Evolutionary conservation across 1,140 invertebrate genomes (phyloP).

Genomic region (Acromyrmex charruanus): DNA sequence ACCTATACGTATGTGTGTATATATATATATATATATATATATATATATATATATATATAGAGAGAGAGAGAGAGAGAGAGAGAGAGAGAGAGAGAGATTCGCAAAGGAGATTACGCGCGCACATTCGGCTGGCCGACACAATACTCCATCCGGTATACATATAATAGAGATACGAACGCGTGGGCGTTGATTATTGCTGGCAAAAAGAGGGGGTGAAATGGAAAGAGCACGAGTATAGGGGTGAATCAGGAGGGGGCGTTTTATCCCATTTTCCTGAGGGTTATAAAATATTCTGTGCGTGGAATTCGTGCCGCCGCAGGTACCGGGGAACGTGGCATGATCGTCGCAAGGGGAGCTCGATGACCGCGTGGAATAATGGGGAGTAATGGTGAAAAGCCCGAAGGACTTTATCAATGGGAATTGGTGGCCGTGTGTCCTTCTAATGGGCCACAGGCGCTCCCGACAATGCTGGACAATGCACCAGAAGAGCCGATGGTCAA

Average conservation of each 20-base stretch:
- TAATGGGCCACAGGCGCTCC: slow-evolving; percentile 74
- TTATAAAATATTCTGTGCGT: slow-evolving; percentile 76
- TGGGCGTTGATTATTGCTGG: slow-evolving; percentile 81
- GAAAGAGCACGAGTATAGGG: slow-evolving; percentile 64
- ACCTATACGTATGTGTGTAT: neutral
- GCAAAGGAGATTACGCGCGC: slow-evolving; percentile 18
- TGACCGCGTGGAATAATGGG: slow-evolving; percentile 74
- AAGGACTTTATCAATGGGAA: slow-evolving; percentile 81
- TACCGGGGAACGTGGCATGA: slow-evolving; percentile 47
- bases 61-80: neutral
- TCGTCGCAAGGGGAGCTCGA: slow-evolving; percentile 14
- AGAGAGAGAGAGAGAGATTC: too few species aligned
- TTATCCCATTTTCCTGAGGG: slow-evolving; percentile 76
- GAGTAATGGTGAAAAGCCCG: slow-evolving; percentile 76
- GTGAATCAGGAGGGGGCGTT: slow-evolving; percentile 60
- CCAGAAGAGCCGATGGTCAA: slow-evolving; percentile 77
- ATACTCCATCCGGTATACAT: slow-evolving; percentile 48
- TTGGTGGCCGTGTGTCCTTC: slow-evolving; percentile 75
- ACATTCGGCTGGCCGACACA: slow-evolving; percentile 22
- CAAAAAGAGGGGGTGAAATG: slow-evolving; percentile 56
- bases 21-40: neutral
- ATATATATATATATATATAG: slow-evolving; percentile 5
- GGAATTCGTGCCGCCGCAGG: slow-evolving; percentile 15
- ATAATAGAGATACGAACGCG: slow-evolving; percentile 71
- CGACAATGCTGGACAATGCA: slow-evolving; percentile 76